Evolutionary conservation across 2,888 invertebrate genomes (phyloP), one percentile per base, ranked within the genome.

Genomic region (Heliconius ismenius): DNA sequence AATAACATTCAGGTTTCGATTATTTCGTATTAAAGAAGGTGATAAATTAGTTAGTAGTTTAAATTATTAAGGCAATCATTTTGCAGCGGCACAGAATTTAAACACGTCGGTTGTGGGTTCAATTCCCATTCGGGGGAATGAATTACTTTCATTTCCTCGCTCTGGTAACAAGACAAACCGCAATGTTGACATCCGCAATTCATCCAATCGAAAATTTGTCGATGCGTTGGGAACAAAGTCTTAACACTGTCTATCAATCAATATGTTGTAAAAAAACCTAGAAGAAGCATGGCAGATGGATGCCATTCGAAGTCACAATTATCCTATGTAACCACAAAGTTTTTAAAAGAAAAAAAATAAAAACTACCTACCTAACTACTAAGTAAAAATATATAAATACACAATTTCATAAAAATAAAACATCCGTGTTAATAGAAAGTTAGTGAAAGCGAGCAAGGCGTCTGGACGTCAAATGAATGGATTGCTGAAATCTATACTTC

Each of bases 391-490:
- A 58, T n/a, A 58, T 58, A 58, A 58, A 58, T n/a, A 58, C n/a
- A 58, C n/a, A 58, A 58, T 58, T 10, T 58, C 58, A 58, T n/a
- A 64, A 49, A 73, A 75, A 39, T 64, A 69, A 73, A 26, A 64
- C 74, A 73, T 72, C 54, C 54, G 70, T 70, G 65, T 39, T 76
- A 76, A 74, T 79, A 77, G 79, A 79, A 79, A 79, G 79, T 76
- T 74, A 79, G 79, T 79, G 79, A 79, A 79, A 79, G 79, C 77
- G 75, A n/a, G 43, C 43, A 73, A 36, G 4, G 60, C 60, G 69
- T 69, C 77, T 75, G 75, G 63, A 75, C 69, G 49, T 63, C 43
- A 24, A 60, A 73, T 15, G 76, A 68, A 43, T 65, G 68, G 62
- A 63, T 68, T 58, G 43, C 73, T 73, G 74, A 74, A 76, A 43